Base-by-base conservation (phyloP, 2,797 vertebrate species). In the Lepilemur septentrionalis region DNA sequence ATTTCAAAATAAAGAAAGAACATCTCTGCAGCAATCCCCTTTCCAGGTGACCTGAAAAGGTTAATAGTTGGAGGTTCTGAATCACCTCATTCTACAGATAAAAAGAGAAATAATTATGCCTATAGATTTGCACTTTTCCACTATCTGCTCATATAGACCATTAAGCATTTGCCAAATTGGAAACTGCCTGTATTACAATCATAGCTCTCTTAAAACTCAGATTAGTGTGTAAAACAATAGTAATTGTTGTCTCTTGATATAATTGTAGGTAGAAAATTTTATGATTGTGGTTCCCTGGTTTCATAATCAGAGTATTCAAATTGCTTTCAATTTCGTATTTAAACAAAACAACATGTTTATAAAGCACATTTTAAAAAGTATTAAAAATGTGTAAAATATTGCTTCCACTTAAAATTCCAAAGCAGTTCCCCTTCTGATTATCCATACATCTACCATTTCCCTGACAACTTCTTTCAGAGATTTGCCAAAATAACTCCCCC, bases 251-350 rank as follows among this genome's bases (percentile, higher is more conserved):
- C 55, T 73, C 75, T 94, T 46, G 63, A 91, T 59, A 78, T 79
- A 87, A 88, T 23, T 72, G 91, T 11, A 61, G 18, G 18, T 25
- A 89, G 70, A 86, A 95, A 95, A 93, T 61, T 76, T 86, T 80
- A 78, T 76, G 17, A 65, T 57, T 92, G 17, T 72, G 41, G 23
- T 88, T 93, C 55, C 63, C 73, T 95, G n/a, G 11, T 32, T 94
- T 95, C 46, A 78, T 93, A 86, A 91, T 94, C 76, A 90, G 14
- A 73, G 17, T 32, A 82, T 52, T 94, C 93, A 82, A 89, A 94
- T 61, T 90, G 73, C 38, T 94, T 97, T 92, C 78, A 90, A 95
- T 80, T 90, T 96, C 48, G 78, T 65, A 86, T 72, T 95, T 89
- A 91, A 97, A 70, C n/a, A 79, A 0, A 93, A 46, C 17, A 94